Evolutionary conservation across 2,113 vertebrate genomes (phyloP).

Genomic region (Carlito syrichta): DNA sequence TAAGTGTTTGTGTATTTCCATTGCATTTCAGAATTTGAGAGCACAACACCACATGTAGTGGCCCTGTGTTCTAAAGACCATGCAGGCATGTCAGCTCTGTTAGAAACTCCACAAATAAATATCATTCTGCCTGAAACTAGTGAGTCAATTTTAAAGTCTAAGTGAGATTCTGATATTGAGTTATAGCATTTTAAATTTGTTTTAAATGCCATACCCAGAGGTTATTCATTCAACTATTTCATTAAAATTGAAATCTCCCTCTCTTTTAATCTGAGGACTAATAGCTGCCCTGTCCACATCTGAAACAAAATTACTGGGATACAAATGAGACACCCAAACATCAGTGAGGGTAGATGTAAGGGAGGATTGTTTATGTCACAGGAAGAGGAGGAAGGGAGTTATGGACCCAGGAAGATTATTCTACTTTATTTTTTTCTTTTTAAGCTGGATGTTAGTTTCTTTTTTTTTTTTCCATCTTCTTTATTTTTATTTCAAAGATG

Average conservation of each 20-base stretch:
- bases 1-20: rapidly evolving
- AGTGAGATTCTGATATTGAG: background rate
- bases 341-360: background rate
- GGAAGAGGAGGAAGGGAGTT: background rate
- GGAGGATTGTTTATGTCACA: background rate
- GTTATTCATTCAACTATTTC: background rate
- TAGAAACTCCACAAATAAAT: background rate
- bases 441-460: too few species aligned
- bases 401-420: background rate
- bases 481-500: too few species aligned
- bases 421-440: too few species aligned
- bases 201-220: background rate
- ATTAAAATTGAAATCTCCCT: background rate
- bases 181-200: background rate
- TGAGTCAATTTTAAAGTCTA: background rate
- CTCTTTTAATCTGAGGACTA: background rate
- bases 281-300: background rate
- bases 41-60: background rate
- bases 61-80: background rate
- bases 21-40: background rate
- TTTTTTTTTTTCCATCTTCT: too few species aligned
- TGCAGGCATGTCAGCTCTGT: background rate
- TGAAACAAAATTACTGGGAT: background rate
- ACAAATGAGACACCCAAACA: background rate
- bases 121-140: background rate